Base-by-base conservation (phyloP, 2,888 invertebrate genomes). In the Diachrysia chrysitis region DNA sequence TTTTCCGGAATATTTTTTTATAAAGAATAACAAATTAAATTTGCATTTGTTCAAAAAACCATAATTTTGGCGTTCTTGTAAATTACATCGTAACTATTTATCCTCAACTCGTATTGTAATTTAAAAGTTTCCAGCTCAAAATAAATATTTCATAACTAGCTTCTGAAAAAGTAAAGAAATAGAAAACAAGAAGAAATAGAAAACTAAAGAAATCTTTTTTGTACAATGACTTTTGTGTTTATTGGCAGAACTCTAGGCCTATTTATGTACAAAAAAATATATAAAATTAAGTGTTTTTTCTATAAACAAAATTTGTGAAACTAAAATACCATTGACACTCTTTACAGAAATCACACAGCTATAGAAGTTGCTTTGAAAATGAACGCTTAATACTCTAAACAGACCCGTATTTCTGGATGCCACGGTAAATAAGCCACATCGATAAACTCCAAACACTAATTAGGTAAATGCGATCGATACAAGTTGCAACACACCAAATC, bases 391-490 rank as follows among this genome's bases (percentile, higher is more conserved):
- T 46, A 29, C 9, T n/a, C 32, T 21, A 51, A 63, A 64, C 55
- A 46, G 10, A 32, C n/a, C 42, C n/a, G 42, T 42, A 42, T 25
- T 56, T 32, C 56, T 0, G 3, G 6, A 29, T n/a, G 12, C 25
- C 32, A 46, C 55, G 25, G 32, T 29, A 55, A 58, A 60, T 51
- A 19, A 51, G 42, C 17, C 23, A 7, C 54, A 19, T 7, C 21
- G 10, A 62, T 72, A 71, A 35, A 46, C 16, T 57, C 14, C 16
- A n/a, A 14, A 32, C 54, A 48, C 67, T 67, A 66, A 72, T 71
- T 71, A 63, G 53, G 17, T 55, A 51, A 60, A 53, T 53, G 46
- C 66, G 21, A 51, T 58, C 21, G 0, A 35, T 42, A 72, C 55
- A 37, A 67, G 35, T 57, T 35, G 54, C 58, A 64, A 25, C 23